Conservation (phyloP, 2,888 invertebrate genomes). For the Perizoma flavofasciatum region DNA sequence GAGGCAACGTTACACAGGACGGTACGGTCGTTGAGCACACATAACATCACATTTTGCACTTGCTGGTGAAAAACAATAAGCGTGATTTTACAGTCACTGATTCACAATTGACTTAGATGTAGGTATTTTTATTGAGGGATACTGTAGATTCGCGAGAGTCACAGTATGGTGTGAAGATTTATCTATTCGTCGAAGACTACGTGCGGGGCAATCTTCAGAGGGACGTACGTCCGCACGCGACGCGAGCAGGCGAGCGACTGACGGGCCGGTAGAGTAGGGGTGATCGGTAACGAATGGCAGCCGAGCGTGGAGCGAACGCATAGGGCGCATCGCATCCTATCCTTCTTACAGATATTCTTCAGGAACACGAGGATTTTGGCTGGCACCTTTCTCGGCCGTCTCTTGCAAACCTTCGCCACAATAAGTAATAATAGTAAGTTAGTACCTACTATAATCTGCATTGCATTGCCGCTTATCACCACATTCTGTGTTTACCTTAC, state of each 20-base stretch:
- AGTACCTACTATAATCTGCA: slow-evolving; percentile 28
- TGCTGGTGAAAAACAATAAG: slow-evolving; percentile 65
- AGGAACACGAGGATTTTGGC: slow-evolving; percentile 38
- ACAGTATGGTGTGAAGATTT: slow-evolving; percentile 58
- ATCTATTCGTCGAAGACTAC: slow-evolving; percentile 69
- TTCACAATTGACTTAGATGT: slow-evolving; percentile 47
- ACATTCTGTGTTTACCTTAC: neutral
- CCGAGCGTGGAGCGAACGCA: slow-evolving; percentile 59
- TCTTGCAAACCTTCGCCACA: slow-evolving; percentile 49
- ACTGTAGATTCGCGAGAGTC: slow-evolving; percentile 58
- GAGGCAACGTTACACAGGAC: slow-evolving; percentile 74
- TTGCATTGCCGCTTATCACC: slow-evolving; percentile 24
- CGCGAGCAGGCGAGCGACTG: slow-evolving; percentile 70
- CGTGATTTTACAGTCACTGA: slow-evolving; percentile 55
- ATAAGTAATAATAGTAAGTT: slow-evolving; percentile 49
- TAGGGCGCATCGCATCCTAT: slow-evolving; percentile 66
- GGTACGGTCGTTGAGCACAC: slow-evolving; percentile 73
- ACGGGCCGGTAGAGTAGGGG: slow-evolving; percentile 56
- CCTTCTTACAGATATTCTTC: slow-evolving; percentile 21
- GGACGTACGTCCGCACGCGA: slow-evolving; percentile 50
- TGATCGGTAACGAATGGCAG: slow-evolving; percentile 60
- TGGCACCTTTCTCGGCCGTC: slow-evolving; percentile 54
- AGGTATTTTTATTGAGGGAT: slow-evolving; percentile 22
- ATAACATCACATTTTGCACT: slow-evolving; percentile 82
- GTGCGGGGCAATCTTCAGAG: slow-evolving; percentile 46